phyloP scores from a whole-genome alignment of 2,888 invertebrate species.

The Herminia tarsipennalis region DNA sequence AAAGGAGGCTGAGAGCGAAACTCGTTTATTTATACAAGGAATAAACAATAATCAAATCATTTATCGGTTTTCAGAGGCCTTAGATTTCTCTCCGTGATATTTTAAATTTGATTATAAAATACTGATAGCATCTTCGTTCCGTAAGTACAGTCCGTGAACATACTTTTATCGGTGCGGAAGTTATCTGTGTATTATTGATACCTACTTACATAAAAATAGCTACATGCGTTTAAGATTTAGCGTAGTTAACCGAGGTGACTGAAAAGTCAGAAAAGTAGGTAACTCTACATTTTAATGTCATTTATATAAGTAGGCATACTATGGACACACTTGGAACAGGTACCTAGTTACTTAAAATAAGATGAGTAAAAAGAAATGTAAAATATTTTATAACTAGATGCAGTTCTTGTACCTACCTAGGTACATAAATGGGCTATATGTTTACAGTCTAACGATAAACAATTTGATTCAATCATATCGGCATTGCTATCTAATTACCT shows the following conservation, averaged over 20 bases:
- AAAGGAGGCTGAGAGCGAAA: slow-evolving; percentile 76
- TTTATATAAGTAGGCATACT: too few species aligned
- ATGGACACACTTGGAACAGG: too few species aligned
- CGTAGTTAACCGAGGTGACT: too few species aligned
- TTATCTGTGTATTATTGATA: neutral
- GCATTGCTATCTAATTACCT: slow-evolving; percentile 16
- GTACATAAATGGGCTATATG: too few species aligned
- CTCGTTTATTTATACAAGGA: slow-evolving; percentile 78
- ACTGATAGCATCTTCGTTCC: slow-evolving; percentile 49
- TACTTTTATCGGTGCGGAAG: slow-evolving; percentile 7
- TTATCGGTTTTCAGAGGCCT: slow-evolving; percentile 65
- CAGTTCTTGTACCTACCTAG: too few species aligned
- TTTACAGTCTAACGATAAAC: neutral
- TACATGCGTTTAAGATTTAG: too few species aligned
- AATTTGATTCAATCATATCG: neutral
- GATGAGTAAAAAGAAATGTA: too few species aligned
- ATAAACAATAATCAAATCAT: slow-evolving; percentile 80
- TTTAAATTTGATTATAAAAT: slow-evolving; percentile 65
- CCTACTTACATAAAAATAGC: too few species aligned
- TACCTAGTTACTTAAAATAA: too few species aligned
- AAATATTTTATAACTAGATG: neutral
- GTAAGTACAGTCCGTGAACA: slow-evolving; percentile 19
- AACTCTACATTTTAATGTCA: too few species aligned
- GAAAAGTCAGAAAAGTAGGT: too few species aligned
- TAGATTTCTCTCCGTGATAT: slow-evolving; percentile 68